Conservation (phyloP, 2,888 invertebrate genomes). For the Hoplodrina ambigua region DNA sequence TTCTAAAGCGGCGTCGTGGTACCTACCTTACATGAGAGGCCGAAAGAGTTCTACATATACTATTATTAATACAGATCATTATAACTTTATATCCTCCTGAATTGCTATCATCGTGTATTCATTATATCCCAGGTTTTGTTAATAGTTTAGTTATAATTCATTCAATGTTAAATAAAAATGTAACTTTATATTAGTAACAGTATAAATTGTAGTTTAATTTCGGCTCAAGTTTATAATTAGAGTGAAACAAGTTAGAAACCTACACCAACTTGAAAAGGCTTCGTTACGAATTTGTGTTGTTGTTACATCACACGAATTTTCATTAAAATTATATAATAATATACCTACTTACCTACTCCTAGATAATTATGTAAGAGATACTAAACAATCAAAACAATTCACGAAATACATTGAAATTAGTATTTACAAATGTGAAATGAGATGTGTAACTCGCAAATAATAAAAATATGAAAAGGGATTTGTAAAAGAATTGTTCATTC, state of each 20-base stretch:
- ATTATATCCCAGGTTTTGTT: constrained; percentile 6
- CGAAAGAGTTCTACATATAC: neutral
- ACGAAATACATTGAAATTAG: constrained; percentile 20
- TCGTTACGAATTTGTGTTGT: constrained; percentile 18
- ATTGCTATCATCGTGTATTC: neutral
- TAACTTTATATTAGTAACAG: constrained; percentile 26
- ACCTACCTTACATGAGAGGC: neutral
- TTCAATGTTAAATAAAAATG: constrained; percentile 6
- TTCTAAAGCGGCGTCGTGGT: neutral
- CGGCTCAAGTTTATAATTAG: constrained; percentile 38
- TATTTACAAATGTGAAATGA: constrained; percentile 21
- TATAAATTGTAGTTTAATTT: constrained; percentile 37
- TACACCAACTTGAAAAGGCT: constrained; percentile 39
- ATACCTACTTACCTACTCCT: neutral
- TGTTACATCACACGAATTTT: constrained; percentile 18
- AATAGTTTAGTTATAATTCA: neutral
- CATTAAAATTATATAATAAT: constrained; percentile 27
- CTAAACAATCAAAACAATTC: constrained; percentile 2
- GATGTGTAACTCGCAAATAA: constrained; percentile 26
- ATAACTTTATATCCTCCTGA: neutral
- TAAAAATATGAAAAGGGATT: constrained; percentile 36
- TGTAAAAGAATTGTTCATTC: constrained; percentile 28
- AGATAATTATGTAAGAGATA: constrained; percentile 24
- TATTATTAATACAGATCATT: neutral
- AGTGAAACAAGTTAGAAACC: constrained; percentile 26